phyloP scores from a whole-genome alignment of 2,888 invertebrate genomes.

The Mantis religiosa region DNA sequence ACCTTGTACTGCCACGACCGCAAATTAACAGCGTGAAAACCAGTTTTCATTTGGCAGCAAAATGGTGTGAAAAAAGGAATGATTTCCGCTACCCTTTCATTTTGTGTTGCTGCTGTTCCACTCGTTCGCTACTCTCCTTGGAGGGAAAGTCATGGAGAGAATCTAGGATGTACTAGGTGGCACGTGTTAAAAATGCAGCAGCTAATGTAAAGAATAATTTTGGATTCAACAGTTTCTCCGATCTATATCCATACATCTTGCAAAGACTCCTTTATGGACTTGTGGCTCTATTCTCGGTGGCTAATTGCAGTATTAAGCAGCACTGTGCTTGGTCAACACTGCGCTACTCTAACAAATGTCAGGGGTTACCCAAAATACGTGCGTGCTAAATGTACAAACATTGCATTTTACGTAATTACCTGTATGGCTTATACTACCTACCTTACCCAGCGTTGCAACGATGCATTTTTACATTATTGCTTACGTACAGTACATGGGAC shows the following conservation, averaged over 20 bases:
- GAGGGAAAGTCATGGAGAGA: too few relatives aligned
- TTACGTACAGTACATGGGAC: too few relatives aligned
- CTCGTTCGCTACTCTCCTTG: neutral
- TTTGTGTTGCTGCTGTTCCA: neutral
- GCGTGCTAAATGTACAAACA: too few relatives aligned
- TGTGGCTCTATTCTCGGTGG: neutral
- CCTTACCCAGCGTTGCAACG: too few relatives aligned
- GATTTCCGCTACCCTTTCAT: neutral
- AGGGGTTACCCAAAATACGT: too few relatives aligned
- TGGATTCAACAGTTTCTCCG: neutral
- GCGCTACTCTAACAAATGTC: too few relatives aligned
- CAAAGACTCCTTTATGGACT: neutral
- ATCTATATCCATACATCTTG: neutral
- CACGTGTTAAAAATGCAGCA: neutral
- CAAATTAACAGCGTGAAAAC: neutral
- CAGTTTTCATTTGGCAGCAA: neutral
- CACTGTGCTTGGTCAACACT: too few relatives aligned
- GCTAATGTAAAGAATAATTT: neutral
- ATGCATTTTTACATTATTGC: too few relatives aligned
- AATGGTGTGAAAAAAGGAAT: neutral
- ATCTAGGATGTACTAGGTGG: too few relatives aligned
- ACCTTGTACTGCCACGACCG: neutral
- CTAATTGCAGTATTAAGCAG: neutral
- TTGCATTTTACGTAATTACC: too few relatives aligned
- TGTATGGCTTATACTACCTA: too few relatives aligned